Conservation (phyloP, 2,113 vertebrate genomes). For the Gulo gulo region DNA sequence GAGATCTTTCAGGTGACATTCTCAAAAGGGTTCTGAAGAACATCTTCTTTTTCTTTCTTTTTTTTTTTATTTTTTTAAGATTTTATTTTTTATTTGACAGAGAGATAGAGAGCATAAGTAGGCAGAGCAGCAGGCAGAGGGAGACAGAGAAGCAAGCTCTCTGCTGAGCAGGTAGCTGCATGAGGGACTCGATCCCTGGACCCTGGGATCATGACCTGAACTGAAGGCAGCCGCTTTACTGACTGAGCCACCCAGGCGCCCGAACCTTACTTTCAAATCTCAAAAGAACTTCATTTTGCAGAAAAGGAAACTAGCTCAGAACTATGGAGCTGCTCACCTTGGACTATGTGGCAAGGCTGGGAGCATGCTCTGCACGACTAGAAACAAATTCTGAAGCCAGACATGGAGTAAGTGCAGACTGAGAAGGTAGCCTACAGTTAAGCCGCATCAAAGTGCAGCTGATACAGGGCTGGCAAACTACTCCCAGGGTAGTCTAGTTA, state of each 20-base stretch:
- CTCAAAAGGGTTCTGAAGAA: not conserved
- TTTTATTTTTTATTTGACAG: too few species aligned
- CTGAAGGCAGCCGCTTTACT: too few species aligned
- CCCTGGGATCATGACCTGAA: too few species aligned
- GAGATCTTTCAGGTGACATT: not conserved
- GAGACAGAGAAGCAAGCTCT: too few species aligned
- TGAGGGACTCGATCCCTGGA: too few species aligned
- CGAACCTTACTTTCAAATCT: not conserved
- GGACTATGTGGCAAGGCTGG: not conserved
- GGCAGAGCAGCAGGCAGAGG: too few species aligned
- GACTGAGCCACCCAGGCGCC: too few species aligned
- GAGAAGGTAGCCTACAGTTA: not conserved
- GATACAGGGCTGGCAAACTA: not conserved
- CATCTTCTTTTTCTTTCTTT: not conserved
- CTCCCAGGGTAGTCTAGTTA: not conserved
- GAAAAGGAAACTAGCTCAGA: not conserved
- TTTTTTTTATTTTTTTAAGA: too few species aligned
- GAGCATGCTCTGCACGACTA: not conserved
- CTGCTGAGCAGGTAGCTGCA: too few species aligned
- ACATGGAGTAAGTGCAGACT: not conserved
- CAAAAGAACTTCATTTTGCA: not conserved
- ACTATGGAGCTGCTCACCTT: not conserved
- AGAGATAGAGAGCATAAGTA: too few species aligned
- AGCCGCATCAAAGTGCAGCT: not conserved
- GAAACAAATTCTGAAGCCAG: not conserved